A percentile compares a stretch with the other conserved stretches of the same genome.
Evolutionary conservation across 2,797 vertebrate genomes (phyloP).

Genomic region (Anisognathus igniventris): DNA sequence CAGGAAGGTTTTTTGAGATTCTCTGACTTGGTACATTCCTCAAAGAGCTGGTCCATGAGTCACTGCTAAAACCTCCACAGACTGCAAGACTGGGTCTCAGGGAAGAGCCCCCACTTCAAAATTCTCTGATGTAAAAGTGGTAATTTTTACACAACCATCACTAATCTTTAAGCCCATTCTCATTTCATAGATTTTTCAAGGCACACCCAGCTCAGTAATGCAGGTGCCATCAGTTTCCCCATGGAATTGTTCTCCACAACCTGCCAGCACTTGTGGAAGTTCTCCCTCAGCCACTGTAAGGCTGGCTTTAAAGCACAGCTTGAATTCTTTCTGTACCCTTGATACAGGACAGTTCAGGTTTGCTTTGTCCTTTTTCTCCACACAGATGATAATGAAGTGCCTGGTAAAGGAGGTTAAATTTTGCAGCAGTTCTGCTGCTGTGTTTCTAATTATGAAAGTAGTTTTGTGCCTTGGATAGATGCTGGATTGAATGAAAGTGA

Average conservation of each 20-base stretch:
- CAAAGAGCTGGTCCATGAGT: not conserved
- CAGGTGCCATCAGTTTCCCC: not conserved
- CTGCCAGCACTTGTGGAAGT: not conserved
- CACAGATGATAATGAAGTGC: not conserved
- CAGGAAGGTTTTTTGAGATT: not conserved
- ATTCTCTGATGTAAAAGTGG: not conserved
- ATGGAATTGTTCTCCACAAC: fast-evolving
- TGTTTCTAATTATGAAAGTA: not conserved
- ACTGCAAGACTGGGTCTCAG: not conserved
- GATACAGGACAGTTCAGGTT: not conserved
- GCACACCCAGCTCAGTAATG: not conserved
- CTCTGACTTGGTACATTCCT: not conserved
- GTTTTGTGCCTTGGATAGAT: not conserved
- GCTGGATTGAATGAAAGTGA: not conserved
- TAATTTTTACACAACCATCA: not conserved
- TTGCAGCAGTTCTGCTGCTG: not conserved
- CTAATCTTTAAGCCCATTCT: not conserved
- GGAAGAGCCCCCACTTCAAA: not conserved
- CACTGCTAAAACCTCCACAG: not conserved
- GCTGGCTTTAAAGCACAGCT: not conserved
- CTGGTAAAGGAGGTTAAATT: not conserved
- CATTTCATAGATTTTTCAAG: not conserved
- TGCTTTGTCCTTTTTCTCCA: not conserved
- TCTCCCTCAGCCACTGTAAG: not conserved
- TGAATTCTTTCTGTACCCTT: not conserved